Evolutionary conservation across 2,888 invertebrate species (phyloP).

Genomic region (Neoascia interrupta): DNA sequence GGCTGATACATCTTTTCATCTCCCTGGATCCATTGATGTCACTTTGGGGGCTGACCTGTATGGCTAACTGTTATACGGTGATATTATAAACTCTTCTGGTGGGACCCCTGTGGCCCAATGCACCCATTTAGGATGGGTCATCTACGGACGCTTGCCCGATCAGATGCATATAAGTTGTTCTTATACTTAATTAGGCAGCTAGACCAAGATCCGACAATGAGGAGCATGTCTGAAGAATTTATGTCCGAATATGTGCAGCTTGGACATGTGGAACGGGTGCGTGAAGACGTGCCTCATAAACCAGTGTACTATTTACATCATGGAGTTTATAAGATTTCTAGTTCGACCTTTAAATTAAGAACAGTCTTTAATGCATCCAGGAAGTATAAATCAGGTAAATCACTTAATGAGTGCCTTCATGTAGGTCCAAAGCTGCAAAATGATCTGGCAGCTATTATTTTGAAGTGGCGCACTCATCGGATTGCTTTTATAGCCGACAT

Average conservation of each 20-base stretch:
- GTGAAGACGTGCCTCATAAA: neutral
- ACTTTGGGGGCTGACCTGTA: constrained; percentile 34
- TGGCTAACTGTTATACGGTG: constrained; percentile 28
- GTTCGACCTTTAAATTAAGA: neutral
- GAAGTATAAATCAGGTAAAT: neutral
- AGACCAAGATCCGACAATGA: neutral
- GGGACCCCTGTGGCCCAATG: neutral
- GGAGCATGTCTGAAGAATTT: neutral
- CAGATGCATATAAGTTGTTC: neutral
- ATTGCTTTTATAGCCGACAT: neutral
- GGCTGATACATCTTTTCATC: constrained; percentile 31
- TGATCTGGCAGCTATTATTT: neutral
- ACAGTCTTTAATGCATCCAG: neutral
- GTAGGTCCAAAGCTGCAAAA: neutral
- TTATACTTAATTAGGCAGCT: too few relatives aligned
- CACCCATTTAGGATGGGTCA: neutral
- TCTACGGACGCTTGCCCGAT: constrained; percentile 16
- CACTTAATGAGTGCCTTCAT: neutral
- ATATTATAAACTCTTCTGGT: neutral
- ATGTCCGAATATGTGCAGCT: neutral
- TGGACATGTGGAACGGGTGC: neutral
- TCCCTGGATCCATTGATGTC: constrained; percentile 38
- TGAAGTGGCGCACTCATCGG: neutral
- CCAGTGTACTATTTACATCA: constrained; percentile 1
- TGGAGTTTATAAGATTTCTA: neutral